Evolutionary conservation across 2,113 vertebrate species (phyloP).

Genomic region (Plecotus auritus): DNA sequence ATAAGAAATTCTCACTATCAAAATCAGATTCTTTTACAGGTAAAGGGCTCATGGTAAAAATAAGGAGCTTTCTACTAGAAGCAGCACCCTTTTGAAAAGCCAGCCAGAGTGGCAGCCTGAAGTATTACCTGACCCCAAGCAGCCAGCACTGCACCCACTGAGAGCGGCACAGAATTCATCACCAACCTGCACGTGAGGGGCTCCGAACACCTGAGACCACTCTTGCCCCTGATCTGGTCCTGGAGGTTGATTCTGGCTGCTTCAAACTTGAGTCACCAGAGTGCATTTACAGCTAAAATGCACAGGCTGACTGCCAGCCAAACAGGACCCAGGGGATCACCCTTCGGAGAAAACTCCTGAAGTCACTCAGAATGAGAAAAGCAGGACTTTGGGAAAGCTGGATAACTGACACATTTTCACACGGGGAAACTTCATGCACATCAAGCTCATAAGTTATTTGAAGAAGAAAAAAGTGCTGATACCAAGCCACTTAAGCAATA

Average conservation of each 20-base stretch:
- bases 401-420: background rate
- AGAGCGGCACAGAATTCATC: background rate
- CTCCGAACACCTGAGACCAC: background rate
- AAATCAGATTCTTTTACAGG: background rate
- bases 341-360: background rate
- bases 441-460: background rate
- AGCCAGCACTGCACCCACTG: background rate
- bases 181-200: background rate
- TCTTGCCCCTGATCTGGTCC: fast-evolving
- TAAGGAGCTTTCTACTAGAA: background rate
- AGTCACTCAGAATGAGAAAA: background rate
- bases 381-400: background rate
- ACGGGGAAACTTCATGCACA: background rate
- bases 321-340: background rate
- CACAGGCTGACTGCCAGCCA: background rate
- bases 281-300: background rate
- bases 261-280: background rate
- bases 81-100: background rate
- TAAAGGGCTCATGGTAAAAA: background rate
- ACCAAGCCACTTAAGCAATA: constrained; percentile 36
- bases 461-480: constrained; percentile 1
- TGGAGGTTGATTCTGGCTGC: background rate
- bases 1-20: background rate
- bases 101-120: background rate
- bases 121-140: background rate